Base-by-base conservation (phyloP, 2,888 invertebrate species). In the Lampropteryx suffumata region DNA sequence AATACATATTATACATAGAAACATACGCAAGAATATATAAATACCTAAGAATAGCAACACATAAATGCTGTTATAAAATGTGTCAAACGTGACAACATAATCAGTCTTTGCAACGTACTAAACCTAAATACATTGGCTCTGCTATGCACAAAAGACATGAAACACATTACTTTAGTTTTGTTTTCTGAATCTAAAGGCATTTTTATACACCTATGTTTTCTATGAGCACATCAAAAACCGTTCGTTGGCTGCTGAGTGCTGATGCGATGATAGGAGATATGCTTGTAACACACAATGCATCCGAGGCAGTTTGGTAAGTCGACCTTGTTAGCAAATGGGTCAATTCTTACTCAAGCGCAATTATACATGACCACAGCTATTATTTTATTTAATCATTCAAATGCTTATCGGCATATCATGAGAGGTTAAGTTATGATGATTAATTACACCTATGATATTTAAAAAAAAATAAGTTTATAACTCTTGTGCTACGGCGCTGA, bases 311-410 rank as follows among this genome's bases (percentile, higher is more conserved):
- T 83, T 78, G 71, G 78, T 76, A 82, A 81, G 72, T 63, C 65
- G 79, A 65, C 85, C 86, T 87, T 79, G 82, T 67, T 55, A 49
- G 66, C 67, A 71, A 77, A 81, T 79, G 73, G 83, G 82, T 82
- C 80, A 74, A 75, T 81, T 76, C 71, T 86, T 84, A 69, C 79
- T 68, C 71, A 84, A 85, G 67, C 74, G 68, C 76, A 84, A 86
- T 85, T 84, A 83, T 73, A 80, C 76, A 77, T 76, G 75, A 77
- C 74, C 66, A n/a, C n/a, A 59, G 57, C 73, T 70, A 84, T 84
- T 85, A 85, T 82, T 81, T 79, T 74, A 77, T 76, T 75, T 72
- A 73, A 76, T 78, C 76, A 76, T 78, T 73, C 71, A 69, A 71
- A 70, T 65, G 72, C 73, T 83, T 82, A 82, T 82, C 78, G 65